Evolutionary conservation across 1,140 invertebrate genomes (phyloP).

Genomic region (Bombus affinis): DNA sequence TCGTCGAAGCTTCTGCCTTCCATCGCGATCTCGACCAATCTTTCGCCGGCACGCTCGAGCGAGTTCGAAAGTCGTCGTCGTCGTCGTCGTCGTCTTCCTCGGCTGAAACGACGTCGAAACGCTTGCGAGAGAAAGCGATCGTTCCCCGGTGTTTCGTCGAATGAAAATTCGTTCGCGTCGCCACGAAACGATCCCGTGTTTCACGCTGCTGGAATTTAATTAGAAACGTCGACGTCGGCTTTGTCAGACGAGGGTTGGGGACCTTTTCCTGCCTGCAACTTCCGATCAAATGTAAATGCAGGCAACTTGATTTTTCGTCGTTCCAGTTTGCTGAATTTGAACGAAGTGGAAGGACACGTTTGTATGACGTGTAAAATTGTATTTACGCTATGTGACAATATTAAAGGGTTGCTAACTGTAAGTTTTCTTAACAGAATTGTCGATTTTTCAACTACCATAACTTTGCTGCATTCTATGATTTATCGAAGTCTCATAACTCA

Average conservation of each 20-base stretch:
- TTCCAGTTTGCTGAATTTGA: background rate
- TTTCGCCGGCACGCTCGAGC: slow-evolving; percentile 7
- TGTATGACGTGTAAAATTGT: background rate
- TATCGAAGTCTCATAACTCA: too few relatives aligned
- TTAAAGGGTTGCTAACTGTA: too few relatives aligned
- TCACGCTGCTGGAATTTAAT: slow-evolving; percentile 16
- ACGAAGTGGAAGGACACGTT: background rate
- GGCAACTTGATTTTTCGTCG: background rate
- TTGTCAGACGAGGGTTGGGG: too few relatives aligned
- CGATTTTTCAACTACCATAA: too few relatives aligned
- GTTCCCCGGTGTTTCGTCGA: background rate
- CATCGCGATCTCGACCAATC: slow-evolving; percentile 5
- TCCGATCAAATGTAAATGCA: background rate
- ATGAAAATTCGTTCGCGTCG: background rate
- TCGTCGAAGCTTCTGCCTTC: slow-evolving; percentile 16
- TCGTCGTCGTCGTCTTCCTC: background rate
- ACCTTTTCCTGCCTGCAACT: background rate
- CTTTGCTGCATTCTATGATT: too few relatives aligned
- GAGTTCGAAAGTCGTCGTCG: slow-evolving; percentile 13
- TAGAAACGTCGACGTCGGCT: slow-evolving; percentile 15
- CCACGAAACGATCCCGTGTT: slow-evolving; percentile 18
- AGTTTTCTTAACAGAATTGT: too few relatives aligned
- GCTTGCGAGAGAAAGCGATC: background rate
- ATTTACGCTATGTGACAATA: too few relatives aligned
- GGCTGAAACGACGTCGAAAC: background rate